These are phyloP conservation scores for Metaphire vulgaris DNA, from an alignment of 1,140 invertebrate genomes.

Conservation along the genomic window DNA sequence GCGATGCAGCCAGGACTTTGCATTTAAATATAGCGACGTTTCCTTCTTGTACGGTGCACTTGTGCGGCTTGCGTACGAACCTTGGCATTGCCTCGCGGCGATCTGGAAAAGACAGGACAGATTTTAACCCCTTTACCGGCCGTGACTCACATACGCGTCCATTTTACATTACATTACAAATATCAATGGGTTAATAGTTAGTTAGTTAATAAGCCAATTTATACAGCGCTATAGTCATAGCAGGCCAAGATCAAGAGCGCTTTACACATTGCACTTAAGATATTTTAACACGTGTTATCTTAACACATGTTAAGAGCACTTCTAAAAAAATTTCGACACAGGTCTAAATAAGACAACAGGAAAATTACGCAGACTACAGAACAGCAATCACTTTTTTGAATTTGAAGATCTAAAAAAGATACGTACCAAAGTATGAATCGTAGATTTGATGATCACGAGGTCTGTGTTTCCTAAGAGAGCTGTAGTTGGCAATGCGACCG, in stretches of 20 bases:
- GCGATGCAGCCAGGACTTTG: slow-evolving; percentile 84
- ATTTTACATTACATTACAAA: too few species aligned
- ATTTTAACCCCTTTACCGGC: too few species aligned
- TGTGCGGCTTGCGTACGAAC: slow-evolving; percentile 92
- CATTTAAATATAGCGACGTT: slow-evolving; percentile 96
- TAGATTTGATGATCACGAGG: slow-evolving; percentile 95
- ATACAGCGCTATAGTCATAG: not conserved
- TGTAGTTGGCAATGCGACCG: slow-evolving; percentile 92
- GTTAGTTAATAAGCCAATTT: not conserved
- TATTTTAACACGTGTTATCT: not conserved
- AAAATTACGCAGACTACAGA: not conserved
- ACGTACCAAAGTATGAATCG: slow-evolving; percentile 82
- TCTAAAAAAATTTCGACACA: not conserved
- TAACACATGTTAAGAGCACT: not conserved
- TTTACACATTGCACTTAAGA: not conserved
- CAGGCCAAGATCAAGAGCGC: not conserved
- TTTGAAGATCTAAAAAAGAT: not conserved
- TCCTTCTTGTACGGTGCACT: slow-evolving; percentile 91
- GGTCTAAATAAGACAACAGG: not conserved
- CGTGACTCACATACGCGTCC: too few species aligned
- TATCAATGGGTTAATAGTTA: too few species aligned
- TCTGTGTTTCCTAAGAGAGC: slow-evolving; percentile 86
- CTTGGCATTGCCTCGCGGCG: slow-evolving; percentile 91
- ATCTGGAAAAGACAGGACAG: slow-evolving; percentile 59
- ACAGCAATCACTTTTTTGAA: not conserved